Base-by-base conservation (phyloP, 2,113 vertebrate species). In the Patagioenas fasciata region DNA sequence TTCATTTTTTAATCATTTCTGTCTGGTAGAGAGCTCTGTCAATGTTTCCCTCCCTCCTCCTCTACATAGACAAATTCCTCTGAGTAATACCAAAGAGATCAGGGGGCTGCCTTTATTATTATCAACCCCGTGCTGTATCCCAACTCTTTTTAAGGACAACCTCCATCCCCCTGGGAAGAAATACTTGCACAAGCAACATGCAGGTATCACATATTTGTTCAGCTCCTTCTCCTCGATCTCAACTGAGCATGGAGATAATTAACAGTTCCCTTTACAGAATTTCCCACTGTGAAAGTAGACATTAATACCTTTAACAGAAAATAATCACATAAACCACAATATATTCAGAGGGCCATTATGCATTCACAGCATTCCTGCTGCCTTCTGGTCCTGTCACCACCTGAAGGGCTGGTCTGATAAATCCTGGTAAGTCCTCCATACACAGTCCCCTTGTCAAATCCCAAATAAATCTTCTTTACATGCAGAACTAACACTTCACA, bases 1-100 rank as follows among this genome's bases (percentile, higher is more conserved):
- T 61, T 95, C 86, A 75, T 60, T 81, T 92, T 94, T 93, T 84
- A 95, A 93, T 95, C 42, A 89, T 96, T 89, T 86, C 80, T 94
- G 91, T 83, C 91, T 91, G 92, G 60, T 38, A 15, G 51, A 77
- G 72, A 81, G 80, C 77, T 95, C 51, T 67, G 56, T 81, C 83
- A 71, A 31, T 60, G 83, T 21, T 92, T 67, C 80, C 48, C 72
- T 81, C 34, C 34, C 72, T 87, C 64, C 79, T 91, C 6, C 60
- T 91, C 50, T 4, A 23, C 50, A 7, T 1, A 36, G 50, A 34
- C 1, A 1, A 83, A 9, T 47, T 94, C 34, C 71, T 88, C 36
- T 2, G 56, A 80, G 75, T 23, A 78, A 32, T 13, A 44, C 7
- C 2, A 0, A 31, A 60, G 65, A 26, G 56, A 21, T 24, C 2